Base-by-base conservation (phyloP, 2,888 invertebrate genomes). In the Tupiocoris notatus region DNA sequence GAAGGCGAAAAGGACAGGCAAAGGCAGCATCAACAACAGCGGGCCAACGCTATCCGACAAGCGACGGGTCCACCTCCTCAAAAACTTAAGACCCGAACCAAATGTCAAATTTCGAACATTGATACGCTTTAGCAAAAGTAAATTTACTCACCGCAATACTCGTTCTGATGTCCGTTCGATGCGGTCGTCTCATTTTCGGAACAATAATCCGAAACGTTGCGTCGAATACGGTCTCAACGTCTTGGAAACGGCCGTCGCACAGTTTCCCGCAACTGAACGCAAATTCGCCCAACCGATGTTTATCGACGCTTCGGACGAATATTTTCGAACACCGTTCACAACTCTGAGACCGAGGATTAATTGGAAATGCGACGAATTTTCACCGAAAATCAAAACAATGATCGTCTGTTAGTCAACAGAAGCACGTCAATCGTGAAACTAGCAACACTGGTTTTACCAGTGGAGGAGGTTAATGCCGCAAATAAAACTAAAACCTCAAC, bases 381-480 rank as follows among this genome's bases (percentile, higher is more conserved):
- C 39, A 12, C 39, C 39, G 12, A 59, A 22, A 70, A 59, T 59
- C 70, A 70, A 70, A 70, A 70, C 70, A 70, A 57, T 22, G 3
- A 3, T 7, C 3, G 18, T 70, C 57, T 70, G 70, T 70, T 70
- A 20, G 70, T 70, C 70, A 70, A 70, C 70, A 70, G 70, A 59
- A 23, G 70, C 70, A 70, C 70, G 70, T 70, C 70, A 70, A 70
- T 23, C 58, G 59, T 23, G 24, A 59, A 58, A 54, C 25, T 58
- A 70, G 70, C 70, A 70, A 70, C 70, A 70, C 70, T 70, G 70
- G 58, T 24, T 18, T 20, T 58, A 57, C 67, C 22, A 67, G 22
- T 57, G 57, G 70, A 39, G 70, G 70, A 70, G 70, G 70, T 70
- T 70, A 70, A 70, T 59, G 67, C 67, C 67, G 65, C 65, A 65